phyloP scores from a whole-genome alignment of 2,113 vertebrate genomes.

The Oryzias curvinotus region DNA sequence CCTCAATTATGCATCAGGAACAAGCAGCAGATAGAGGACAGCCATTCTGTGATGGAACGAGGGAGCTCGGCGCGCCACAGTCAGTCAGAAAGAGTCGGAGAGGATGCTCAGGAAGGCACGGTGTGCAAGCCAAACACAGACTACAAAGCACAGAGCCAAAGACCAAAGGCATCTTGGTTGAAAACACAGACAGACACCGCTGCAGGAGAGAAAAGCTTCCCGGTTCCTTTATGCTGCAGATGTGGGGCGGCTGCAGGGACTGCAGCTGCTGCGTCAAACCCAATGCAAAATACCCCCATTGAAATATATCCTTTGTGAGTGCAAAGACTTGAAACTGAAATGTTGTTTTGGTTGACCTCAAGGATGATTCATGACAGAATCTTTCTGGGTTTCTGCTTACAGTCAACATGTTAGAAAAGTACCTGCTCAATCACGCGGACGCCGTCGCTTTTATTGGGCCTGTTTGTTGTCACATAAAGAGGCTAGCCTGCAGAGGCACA shows the following conservation, averaged over 20 bases:
- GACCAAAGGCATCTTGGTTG: conserved; percentile 25
- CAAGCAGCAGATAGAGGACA: conserved; percentile 37
- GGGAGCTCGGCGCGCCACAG: conserved; percentile 19
- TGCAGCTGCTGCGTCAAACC: conserved; percentile 26
- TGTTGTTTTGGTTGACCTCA: conserved; percentile 42
- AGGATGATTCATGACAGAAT: conserved; percentile 39
- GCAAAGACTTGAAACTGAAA: conserved; percentile 44
- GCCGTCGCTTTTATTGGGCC: conserved; percentile 39
- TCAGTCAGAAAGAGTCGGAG: conserved; percentile 24
- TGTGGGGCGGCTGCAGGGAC: conserved; percentile 23
- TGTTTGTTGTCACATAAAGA: conserved; percentile 47
- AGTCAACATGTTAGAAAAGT: conserved; percentile 34
- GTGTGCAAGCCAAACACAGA: conserved; percentile 19
- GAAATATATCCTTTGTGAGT: conserved; percentile 34
- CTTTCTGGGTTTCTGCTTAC: conserved; percentile 40
- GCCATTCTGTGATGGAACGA: conserved; percentile 27
- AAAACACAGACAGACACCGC: conserved; percentile 33
- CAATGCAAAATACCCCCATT: conserved; percentile 7
- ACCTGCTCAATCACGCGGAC: conserved; percentile 48
- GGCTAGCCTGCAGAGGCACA: conserved; percentile 30
- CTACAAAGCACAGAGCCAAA: conserved; percentile 37
- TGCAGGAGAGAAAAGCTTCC: conserved; percentile 45
- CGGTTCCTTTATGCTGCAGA: conserved; percentile 35
- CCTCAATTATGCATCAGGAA: conserved; percentile 70
- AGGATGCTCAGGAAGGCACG: conserved; percentile 12